These are phyloP conservation scores for Zaprionus ornatus DNA, from an alignment of 1,140 invertebrate genomes.

Conservation along the genomic window DNA sequence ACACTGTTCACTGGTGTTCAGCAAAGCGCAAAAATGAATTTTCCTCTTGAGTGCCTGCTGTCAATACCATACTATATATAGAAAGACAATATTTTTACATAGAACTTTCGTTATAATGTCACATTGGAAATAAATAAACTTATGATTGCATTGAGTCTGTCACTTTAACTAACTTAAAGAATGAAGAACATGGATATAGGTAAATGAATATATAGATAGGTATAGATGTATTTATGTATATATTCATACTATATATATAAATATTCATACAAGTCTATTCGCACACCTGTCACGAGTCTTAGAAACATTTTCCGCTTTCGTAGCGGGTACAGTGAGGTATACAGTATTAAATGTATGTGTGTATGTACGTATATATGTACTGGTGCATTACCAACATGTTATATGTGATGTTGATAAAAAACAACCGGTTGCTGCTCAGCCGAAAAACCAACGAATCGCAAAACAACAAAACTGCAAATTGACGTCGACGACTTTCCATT, in stretches of 20 bases:
- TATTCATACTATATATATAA: background rate
- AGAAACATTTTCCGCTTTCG: background rate
- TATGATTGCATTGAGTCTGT: too few species aligned
- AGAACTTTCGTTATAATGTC: too few species aligned
- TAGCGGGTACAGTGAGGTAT: background rate
- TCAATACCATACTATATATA: background rate
- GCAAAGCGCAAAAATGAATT: background rate
- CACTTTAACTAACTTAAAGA: too few species aligned
- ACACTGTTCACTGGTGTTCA: background rate
- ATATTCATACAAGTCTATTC: background rate
- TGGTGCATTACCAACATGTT: constrained; percentile 25
- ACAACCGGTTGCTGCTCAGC: constrained; percentile 71
- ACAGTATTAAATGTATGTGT: background rate
- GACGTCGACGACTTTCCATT: constrained; percentile 71
- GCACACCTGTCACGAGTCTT: background rate
- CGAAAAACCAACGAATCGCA: constrained; percentile 44
- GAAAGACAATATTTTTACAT: background rate
- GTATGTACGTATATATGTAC: background rate
- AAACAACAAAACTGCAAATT: constrained; percentile 58
- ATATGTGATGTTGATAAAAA: constrained; percentile 35
- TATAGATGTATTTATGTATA: too few species aligned
- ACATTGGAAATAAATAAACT: too few species aligned
- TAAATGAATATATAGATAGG: too few species aligned
- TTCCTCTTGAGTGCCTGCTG: background rate
- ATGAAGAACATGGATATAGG: too few species aligned